Evolutionary conservation across 2,888 invertebrate genomes (phyloP).

Genomic region (Epistrophe eligans): DNA sequence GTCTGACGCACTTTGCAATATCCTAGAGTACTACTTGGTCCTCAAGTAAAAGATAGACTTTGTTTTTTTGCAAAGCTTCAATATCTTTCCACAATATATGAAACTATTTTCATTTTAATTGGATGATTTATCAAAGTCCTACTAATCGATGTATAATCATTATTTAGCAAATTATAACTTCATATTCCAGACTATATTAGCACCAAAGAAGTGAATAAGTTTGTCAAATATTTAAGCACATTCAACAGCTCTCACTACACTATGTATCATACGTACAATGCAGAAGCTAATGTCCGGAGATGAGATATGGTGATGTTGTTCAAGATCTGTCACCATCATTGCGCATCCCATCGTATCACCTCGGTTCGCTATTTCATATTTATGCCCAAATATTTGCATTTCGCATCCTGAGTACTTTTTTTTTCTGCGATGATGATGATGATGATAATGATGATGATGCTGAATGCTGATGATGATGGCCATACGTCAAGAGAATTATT

Average conservation of each 20-base stretch:
- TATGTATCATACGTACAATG: neutral
- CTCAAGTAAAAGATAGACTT: too few relatives aligned
- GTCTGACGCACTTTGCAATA: too few relatives aligned
- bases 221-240: conserved; percentile 58
- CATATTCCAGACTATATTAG: neutral
- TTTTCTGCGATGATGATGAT: neutral
- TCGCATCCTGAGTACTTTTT: conserved; percentile 35
- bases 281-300: conserved; percentile 30
- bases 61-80: too few relatives aligned
- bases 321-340: conserved; percentile 58
- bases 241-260: conserved; percentile 35
- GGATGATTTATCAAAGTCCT: too few relatives aligned
- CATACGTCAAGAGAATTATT: neutral
- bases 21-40: too few relatives aligned
- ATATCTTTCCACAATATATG: too few relatives aligned
- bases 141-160: too few relatives aligned
- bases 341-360: conserved; percentile 7
- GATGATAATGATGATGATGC: neutral
- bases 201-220: conserved; percentile 42
- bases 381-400: conserved; percentile 72
- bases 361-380: conserved; percentile 52
- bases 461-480: neutral
- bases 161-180: neutral
- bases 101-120: too few relatives aligned
- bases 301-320: conserved; percentile 32